phyloP scores from a whole-genome alignment of 64 coral and sea anemone genomes.

The Dendronephthya gigantea region DNA sequence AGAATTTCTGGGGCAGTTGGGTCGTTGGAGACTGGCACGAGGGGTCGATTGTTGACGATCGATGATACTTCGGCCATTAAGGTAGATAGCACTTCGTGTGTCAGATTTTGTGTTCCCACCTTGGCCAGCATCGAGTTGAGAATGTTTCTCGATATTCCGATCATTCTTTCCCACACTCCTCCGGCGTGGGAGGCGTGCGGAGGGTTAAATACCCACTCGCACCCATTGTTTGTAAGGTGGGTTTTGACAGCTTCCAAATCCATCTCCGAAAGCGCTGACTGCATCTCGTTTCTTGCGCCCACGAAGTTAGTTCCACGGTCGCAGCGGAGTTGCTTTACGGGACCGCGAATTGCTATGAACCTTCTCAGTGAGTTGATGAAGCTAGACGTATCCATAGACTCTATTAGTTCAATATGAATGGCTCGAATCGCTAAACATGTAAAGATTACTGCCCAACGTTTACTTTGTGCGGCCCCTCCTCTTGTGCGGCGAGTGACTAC shows the following conservation, averaged over 20 bases:
- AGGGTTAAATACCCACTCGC: neutral
- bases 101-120: neutral
- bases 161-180: neutral
- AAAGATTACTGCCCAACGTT: no score
- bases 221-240: neutral
- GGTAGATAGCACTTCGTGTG: neutral
- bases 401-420: neutral
- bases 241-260: neutral
- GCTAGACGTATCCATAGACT: neutral
- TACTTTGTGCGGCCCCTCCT: no score
- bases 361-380: conserved; percentile 8
- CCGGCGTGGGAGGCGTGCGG: no score
- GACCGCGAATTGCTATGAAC: neutral
- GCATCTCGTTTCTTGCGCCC: conserved; percentile 20
- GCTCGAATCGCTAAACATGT: no score
- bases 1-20: neutral
- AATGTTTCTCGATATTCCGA: neutral
- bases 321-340: conserved; percentile 30
- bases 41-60: neutral
- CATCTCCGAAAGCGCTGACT: conserved; percentile 16
- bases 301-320: conserved; percentile 34
- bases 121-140: conserved; percentile 9
- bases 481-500: neutral
- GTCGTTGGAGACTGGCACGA: neutral
- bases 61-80: neutral